Evolutionary conservation across 2,888 invertebrate species (phyloP), one percentile per base, ranked within the genome.

Genomic region (Pollenia labialis): DNA sequence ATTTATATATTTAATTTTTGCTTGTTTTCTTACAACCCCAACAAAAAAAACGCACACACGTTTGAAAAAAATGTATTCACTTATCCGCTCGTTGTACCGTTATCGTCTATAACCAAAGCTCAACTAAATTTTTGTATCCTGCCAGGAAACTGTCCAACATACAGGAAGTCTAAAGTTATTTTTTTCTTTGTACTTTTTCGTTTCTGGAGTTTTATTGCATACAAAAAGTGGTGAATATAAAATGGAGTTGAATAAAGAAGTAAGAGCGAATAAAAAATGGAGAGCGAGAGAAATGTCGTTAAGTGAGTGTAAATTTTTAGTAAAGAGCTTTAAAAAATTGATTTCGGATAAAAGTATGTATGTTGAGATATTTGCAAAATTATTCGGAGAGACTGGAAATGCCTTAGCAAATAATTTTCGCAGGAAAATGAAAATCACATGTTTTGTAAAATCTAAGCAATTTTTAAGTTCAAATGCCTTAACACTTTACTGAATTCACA

Each of bases 101-200:
- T 90, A 89, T 89, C 89, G 89, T 90, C 90, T 90, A 90, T 91
- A 90, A 90, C 90, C 91, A 92, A 92, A 92, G 90, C 92, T 92
- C 92, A 92, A 92, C 92, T 92, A 91, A 92, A 91, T 87, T 88
- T 88, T 75, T 60, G 87, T 88, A 87, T 89, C 89, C 89, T 89
- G 89, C 81, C 89, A 88, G 89, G 87, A 89, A 89, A 87, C 87
- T 87, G 80, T 75, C 81, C 87, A 86, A 75, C 83, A 88, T 88
- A 89, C 88, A 88, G 88, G 85, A 89, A 88, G 88, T 88, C 87
- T 89, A 85, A 85, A 88, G 90, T 88, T 90, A 90, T 89, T 88
- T 85, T 71, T 42, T 48, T n/a, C 7, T 16, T 64, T 52, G 11
- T 62, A 14, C 23, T 69, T 46, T 46, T 74, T 77, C 62, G 58